phyloP scores from a whole-genome alignment of 1,140 invertebrate species.

The Aphelinus certus region DNA sequence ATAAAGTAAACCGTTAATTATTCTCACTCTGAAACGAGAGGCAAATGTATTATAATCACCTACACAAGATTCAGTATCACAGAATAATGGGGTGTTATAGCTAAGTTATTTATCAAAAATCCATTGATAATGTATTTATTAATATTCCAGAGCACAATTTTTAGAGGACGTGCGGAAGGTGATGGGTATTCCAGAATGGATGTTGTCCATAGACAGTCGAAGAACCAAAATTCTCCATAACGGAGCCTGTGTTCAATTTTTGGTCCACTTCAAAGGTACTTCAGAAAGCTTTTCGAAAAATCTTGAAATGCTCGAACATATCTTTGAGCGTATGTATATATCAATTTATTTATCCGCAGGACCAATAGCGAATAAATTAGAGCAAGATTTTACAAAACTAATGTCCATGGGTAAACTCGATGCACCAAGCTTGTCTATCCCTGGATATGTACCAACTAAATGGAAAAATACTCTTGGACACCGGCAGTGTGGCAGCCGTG shows the following conservation, averaged over 20 bases:
- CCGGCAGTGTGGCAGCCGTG: constrained; percentile 76
- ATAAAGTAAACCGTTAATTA: no score
- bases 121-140: no score
- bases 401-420: constrained; percentile 78
- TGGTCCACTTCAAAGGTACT: constrained; percentile 84
- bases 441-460: constrained; percentile 78
- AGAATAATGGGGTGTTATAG: no score
- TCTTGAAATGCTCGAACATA: not conserved
- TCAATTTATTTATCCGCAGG: constrained; percentile 59
- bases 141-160: constrained; percentile 77
- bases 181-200: constrained; percentile 90
- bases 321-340: constrained; percentile 4
- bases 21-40: no score
- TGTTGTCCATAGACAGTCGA: constrained; percentile 84
- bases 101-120: no score
- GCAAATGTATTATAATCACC: no score
- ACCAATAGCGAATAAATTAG: constrained; percentile 78
- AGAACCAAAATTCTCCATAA: constrained; percentile 81
- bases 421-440: constrained; percentile 79
- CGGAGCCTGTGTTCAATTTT: constrained; percentile 86
- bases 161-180: constrained; percentile 83
- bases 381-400: constrained; percentile 80
- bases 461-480: constrained; percentile 77
- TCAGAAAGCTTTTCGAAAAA: not conserved
- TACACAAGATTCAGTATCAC: no score